Evolutionary conservation across 2,888 invertebrate genomes (phyloP).

Genomic region (Cylindroiulus punctatus): DNA sequence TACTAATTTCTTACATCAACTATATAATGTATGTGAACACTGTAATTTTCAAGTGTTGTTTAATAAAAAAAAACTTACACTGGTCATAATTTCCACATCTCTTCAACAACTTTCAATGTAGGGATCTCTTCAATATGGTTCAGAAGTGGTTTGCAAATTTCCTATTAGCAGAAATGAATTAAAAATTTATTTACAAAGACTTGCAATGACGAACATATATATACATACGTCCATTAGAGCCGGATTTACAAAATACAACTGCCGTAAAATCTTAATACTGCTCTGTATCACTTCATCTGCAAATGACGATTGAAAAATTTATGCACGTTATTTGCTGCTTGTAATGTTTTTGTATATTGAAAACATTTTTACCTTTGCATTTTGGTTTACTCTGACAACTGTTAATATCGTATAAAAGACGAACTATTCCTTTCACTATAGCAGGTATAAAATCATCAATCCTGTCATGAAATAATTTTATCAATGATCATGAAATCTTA

Average conservation of each 20-base stretch:
- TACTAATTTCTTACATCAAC: conserved; percentile 12
- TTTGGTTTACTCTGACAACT: background rate
- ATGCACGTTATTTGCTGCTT: background rate
- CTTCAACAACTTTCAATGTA: conserved; percentile 39
- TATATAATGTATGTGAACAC: background rate
- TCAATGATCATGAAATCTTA: background rate
- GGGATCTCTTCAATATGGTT: conserved; percentile 49
- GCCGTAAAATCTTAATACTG: conserved; percentile 20
- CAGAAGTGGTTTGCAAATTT: conserved; percentile 51
- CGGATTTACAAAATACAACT: background rate
- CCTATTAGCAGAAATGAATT: conserved; percentile 8
- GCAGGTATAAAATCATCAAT: conserved; percentile 44
- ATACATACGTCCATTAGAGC: conserved; percentile 46
- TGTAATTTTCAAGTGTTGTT: conserved; percentile 32
- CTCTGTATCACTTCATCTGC: conserved; percentile 36
- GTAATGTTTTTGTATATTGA: background rate
- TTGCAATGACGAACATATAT: background rate
- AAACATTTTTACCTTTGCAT: conserved; percentile 48
- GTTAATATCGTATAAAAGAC: conserved; percentile 55
- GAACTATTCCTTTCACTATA: conserved; percentile 56
- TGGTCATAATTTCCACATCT: background rate
- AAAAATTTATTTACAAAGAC: background rate
- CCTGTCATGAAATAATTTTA: conserved; percentile 51
- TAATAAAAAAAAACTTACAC: conserved; percentile 23
- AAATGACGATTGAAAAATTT: background rate